Evolutionary conservation across 2,888 invertebrate genomes (phyloP).

Genomic region (Nemoura dubitans): DNA sequence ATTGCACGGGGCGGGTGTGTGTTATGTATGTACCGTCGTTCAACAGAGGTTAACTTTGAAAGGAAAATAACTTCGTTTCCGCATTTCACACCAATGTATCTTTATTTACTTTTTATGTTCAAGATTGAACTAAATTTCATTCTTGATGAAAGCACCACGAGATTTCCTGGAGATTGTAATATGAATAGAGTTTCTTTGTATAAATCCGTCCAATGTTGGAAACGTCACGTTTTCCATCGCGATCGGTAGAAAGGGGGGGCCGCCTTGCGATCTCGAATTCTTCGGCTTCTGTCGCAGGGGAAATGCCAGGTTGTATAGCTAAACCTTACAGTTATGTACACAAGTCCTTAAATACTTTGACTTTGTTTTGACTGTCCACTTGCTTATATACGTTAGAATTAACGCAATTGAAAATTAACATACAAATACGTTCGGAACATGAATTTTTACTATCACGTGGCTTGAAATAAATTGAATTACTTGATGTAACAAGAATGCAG

Average conservation of each 20-base stretch:
- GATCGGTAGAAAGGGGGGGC: neutral
- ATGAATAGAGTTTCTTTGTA: neutral
- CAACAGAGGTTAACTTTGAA: neutral
- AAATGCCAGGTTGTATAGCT: neutral
- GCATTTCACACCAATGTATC: neutral
- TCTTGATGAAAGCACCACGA: neutral
- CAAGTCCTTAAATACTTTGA: too few species aligned
- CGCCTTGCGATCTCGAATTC: neutral
- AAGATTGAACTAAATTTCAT: neutral
- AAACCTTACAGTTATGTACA: too few species aligned
- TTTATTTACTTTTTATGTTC: neutral
- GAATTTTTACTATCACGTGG: too few species aligned
- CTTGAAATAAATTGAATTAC: too few species aligned
- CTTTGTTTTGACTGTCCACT: too few species aligned
- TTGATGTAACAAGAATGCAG: too few species aligned
- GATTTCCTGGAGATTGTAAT: neutral
- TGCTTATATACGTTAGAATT: too few species aligned
- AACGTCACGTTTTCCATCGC: constrained; percentile 20
- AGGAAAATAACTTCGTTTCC: neutral
- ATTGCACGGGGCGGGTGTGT: too few species aligned
- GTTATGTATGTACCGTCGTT: neutral
- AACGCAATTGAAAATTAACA: too few species aligned
- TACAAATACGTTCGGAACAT: too few species aligned
- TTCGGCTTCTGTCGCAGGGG: neutral
- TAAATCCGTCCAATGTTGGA: neutral